Base-by-base conservation (phyloP, 2,797 vertebrate genomes). In the Pempheris klunzingeri region DNA sequence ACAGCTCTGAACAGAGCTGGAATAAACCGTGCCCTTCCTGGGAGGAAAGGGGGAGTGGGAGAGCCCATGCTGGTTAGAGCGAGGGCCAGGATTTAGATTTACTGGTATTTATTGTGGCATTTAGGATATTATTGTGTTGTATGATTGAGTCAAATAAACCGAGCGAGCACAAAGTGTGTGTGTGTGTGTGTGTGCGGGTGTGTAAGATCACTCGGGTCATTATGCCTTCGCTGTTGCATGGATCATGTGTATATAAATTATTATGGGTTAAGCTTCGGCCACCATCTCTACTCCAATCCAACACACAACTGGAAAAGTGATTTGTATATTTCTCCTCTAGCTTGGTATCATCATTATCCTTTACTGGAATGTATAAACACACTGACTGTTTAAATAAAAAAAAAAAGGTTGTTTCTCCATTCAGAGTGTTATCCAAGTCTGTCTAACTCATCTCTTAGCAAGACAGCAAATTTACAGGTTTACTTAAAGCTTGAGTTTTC, bases 141-240 rank as follows among this genome's bases (percentile, higher is more conserved):
- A 26, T 81, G 26, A 43, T 17, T 2, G 4, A 62, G 14, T 70
- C 54, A 64, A 82, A 72, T 71, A 66, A 72, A 70, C 66, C 66
- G 65, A 84, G 74, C 55, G 58, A 38, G 28, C 44, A 54, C 39
- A 67, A 59, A 59, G 54, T 30, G 22, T 43, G 43, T 24, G 14
- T 66, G 46, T 72, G 36, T 67, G 17, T 53, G 18, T 34, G 30
- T 32, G 30, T 17, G 32, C n/a, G n/a, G n/a, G n/a, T n/a, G n/a
- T n/a, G n/a, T n/a, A n/a, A n/a, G 55, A 54, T 44, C 26, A 71
- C 26, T 39, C 34, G 63, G 62, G 49, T 72, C 71, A 65, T 65
- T 52, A 17, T 77, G 10, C 24, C n/a, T 74, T 39, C 39, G 57
- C 20, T 69, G 47, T 39, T 8, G 4, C 47, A 49, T 1, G 28